Evolutionary conservation across 2,113 vertebrate genomes (phyloP).

Genomic region (Mustelus asterias): DNA sequence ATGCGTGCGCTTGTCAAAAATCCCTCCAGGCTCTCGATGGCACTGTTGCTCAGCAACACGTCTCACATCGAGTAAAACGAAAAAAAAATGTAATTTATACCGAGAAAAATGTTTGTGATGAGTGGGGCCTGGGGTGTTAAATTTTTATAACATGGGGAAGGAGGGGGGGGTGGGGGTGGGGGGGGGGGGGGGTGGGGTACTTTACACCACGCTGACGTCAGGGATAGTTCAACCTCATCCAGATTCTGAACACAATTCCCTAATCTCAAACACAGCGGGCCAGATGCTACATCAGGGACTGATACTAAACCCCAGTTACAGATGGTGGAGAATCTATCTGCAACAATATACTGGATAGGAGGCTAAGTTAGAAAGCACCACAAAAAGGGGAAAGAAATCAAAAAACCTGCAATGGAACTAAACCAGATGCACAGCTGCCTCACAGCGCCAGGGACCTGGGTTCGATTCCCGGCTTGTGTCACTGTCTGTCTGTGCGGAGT

Average conservation of each 20-base stretch:
- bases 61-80: background rate
- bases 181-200: too few species aligned
- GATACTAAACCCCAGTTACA: background rate
- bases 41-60: background rate
- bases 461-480: too few species aligned
- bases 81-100: background rate
- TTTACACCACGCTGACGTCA: background rate
- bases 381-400: background rate
- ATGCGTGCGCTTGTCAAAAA: background rate
- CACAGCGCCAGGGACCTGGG: too few species aligned
- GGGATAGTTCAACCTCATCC: background rate
- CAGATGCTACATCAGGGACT: background rate
- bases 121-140: background rate
- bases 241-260: background rate
- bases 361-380: too few species aligned
- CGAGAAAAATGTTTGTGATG: background rate
- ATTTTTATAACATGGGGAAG: background rate
- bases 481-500: too few species aligned
- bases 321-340: background rate
- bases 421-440: too few species aligned
- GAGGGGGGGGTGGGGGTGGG: too few species aligned
- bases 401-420: background rate
- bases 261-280: background rate
- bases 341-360: background rate
- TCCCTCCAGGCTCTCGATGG: background rate